Evolutionary conservation across 2,888 invertebrate species (phyloP), one percentile per base, ranked within the genome.

Genomic region (Acrobasis suavella): DNA sequence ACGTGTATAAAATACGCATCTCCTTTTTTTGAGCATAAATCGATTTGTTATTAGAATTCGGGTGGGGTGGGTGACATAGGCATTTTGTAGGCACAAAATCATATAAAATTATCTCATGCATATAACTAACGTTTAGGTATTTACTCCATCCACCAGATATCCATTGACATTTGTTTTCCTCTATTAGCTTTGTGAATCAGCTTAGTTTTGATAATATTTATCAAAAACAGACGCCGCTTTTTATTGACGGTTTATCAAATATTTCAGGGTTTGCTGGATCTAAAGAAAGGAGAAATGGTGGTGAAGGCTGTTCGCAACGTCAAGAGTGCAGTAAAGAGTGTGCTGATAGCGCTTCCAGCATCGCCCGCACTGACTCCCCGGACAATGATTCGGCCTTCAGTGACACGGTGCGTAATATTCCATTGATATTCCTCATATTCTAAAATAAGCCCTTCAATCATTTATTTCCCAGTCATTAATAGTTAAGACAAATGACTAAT

Each of bases 351-450:
- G 78, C 90, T 1, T 79, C 87, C n/a, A 82, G 74, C 63, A 85
- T 89, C 64, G 71, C 85, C 1, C 94, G 97, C 69, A 96, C 97
- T 14, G 98, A 98, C 79, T 98, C 98, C 62, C 98, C 98, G 0
- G 99, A 99, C 89, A 98, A 98, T 89, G 99, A 99, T 91, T 98
- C 98, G 12, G 99, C 99, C 15, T 99, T 98, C 87, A 98, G 98
- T 77, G 99, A 99, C 89, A 98, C 98, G 68, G 98, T 98, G 65
- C 98, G 98, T 96, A 9, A 15, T 55, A 7, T 32, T 6, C 32
- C 32, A 32, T 6, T 32, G 2, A 32, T 32, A 32, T 32, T 7
- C 32, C 14, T 46, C 46, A 46, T 46, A n/a, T 46, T 14, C 46
- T 14, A 14, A 46, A 46, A 46, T 46, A 46, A n/a, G 12, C 1